Conservation (phyloP, 1,140 invertebrate genomes). For the Dermatophagoides farinae region DNA sequence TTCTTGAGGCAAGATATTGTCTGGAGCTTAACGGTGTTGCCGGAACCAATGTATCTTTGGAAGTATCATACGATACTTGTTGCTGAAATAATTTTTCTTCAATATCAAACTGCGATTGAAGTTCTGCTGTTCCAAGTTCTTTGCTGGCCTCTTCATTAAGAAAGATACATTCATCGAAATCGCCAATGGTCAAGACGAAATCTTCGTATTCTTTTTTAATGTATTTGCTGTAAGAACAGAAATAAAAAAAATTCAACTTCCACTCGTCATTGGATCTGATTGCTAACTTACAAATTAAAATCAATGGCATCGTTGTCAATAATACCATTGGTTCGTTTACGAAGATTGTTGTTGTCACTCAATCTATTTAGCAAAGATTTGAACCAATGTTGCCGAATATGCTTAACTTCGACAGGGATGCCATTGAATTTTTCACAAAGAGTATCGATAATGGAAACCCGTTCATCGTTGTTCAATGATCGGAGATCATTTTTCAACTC, state of each 20-base stretch:
- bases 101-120: not conserved
- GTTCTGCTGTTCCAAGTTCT: conserved; percentile 42
- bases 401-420: conserved; percentile 59
- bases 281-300: conserved; percentile 33
- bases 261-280: not conserved
- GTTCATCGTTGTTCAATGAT: conserved; percentile 34
- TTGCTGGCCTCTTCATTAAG: conserved; percentile 41
- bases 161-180: conserved; percentile 92
- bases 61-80: not conserved
- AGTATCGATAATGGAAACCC: conserved; percentile 58
- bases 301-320: conserved; percentile 9
- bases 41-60: conserved; percentile 31
- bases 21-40: conserved; percentile 70
- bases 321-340: conserved; percentile 8
- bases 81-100: not conserved
- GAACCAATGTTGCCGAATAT: conserved; percentile 72
- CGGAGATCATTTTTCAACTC: conserved; percentile 41
- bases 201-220: conserved; percentile 74
- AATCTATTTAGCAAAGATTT: conserved; percentile 55
- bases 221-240: conserved; percentile 41
- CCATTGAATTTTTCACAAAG: conserved; percentile 61
- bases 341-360: conserved; percentile 45
- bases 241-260: conserved; percentile 25
- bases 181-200: conserved; percentile 68
- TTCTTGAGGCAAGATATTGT: conserved; percentile 46